These are phyloP conservation scores for Pyralis farinalis DNA, from an alignment of 2,888 invertebrate species.

Conservation along the genomic window DNA sequence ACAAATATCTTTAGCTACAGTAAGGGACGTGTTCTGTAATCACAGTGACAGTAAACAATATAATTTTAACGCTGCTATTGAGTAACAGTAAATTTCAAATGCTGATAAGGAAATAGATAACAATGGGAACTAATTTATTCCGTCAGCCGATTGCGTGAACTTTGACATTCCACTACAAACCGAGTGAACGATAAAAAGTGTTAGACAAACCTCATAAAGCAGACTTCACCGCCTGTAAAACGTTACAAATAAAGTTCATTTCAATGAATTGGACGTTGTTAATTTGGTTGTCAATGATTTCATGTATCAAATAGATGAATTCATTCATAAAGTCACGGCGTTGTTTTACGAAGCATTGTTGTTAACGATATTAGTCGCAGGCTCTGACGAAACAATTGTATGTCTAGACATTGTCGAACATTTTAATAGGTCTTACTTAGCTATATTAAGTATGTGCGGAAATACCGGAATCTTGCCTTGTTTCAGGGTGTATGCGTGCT, in stretches of 20 bases:
- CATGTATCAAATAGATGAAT: slow-evolving; percentile 1
- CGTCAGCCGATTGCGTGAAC: slow-evolving; percentile 11
- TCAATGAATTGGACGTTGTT: not conserved
- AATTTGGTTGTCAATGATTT: not conserved
- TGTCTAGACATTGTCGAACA: not conserved
- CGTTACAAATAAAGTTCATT: slow-evolving; percentile 4
- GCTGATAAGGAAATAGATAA: not conserved
- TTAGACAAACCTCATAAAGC: slow-evolving; percentile 2
- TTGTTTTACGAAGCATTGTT: slow-evolving; percentile 9
- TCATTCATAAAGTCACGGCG: slow-evolving; percentile 25
- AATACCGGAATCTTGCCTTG: too few species aligned
- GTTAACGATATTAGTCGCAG: too few species aligned
- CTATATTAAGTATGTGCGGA: too few species aligned
- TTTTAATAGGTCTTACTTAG: too few species aligned
- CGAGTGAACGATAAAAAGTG: slow-evolving; percentile 6
- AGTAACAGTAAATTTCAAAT: slow-evolving; percentile 2
- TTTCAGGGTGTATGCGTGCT: too few species aligned
- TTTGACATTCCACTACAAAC: slow-evolving; percentile 12
- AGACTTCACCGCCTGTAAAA: slow-evolving; percentile 4
- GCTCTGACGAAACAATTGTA: too few species aligned
- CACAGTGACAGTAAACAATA: too few species aligned
- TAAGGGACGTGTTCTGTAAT: too few species aligned
- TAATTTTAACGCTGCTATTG: not conserved
- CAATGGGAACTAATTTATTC: slow-evolving; percentile 2
- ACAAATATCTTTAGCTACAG: too few species aligned